Conservation (phyloP, 2,113 vertebrate species). For the Papio anubis region DNA sequence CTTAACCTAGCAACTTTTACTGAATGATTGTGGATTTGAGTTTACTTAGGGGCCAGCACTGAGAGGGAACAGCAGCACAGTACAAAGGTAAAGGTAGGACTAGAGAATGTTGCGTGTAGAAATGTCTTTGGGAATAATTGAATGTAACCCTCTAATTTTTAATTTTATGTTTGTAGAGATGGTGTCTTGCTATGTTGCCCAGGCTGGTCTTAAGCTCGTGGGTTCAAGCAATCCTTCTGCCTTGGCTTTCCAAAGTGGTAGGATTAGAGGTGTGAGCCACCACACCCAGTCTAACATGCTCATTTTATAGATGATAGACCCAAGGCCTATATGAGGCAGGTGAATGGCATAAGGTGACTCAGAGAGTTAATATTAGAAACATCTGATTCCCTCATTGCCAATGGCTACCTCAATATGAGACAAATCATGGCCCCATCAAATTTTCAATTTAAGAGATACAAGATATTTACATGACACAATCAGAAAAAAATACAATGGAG, state of each 20-base stretch:
- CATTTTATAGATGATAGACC: background rate
- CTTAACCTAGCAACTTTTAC: background rate
- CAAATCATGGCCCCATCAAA: background rate
- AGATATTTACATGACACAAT: background rate
- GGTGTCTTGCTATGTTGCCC: no score
- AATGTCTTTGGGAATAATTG: background rate
- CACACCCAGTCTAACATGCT: no score
- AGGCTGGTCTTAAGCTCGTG: no score
- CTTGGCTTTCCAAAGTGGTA: no score
- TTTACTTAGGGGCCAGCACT: background rate
- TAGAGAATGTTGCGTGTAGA: background rate
- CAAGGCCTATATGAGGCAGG: background rate
- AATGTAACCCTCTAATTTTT: background rate
- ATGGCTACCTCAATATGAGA: background rate
- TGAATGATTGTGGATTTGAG: background rate
- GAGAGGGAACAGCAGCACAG: background rate
- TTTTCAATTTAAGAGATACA: background rate
- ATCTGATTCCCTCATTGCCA: constrained; percentile 7
- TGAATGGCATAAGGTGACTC: background rate
- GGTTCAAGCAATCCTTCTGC: no score
- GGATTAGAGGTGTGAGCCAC: no score
- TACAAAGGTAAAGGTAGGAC: constrained; percentile 4
- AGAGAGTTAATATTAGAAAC: constrained; percentile 6
- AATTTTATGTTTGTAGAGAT: no score
- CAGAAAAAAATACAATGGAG: background rate